Evolutionary conservation across 2,797 vertebrate species (phyloP), one percentile per base, ranked within the genome.

Genomic region (Channallabes apus): DNA sequence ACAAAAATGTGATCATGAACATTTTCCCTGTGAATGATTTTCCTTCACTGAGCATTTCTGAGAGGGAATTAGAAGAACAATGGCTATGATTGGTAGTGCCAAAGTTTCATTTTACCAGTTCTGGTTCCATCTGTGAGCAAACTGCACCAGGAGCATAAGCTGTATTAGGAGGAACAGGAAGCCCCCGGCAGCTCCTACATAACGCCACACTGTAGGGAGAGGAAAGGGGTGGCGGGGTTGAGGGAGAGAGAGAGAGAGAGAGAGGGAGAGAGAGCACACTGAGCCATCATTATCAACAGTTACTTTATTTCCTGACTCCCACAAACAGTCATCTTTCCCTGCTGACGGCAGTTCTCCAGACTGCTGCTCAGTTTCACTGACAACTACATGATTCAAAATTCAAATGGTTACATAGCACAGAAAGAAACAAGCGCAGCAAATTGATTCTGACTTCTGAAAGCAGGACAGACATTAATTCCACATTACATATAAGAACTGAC

Each of bases 111-210:
- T 96, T 90, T 94, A 99, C 98, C 98, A 99, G 93, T 99, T 99
- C 93, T 97, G 98, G 94, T 99, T 99, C 98, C 98, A 99, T 88
- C 97, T 96, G 92, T 99, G 98, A 14, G 98, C 97, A 35, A 99
- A 99, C 91, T 99, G 96, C 92, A 99, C 96, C 84, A 99, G 93
- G 82, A 99, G 91, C 92, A 96, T 94, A 82, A 99, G 97, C 90
- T 99, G 98, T 93, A 99, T 98, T 77, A 95, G 86, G 80, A 99
- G 95, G 90, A 98, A 99, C 32, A 97, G 0, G 89, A 94, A 95
- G 0, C 96, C 97, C n/a, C 97, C 97, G 0, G 0, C 0, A 0
- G 96, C 96, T 82, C 97, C 98, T 3, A 99, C 93, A 0, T 96
- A 97, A 86, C 97, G 97, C 97, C 97, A 99, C 80, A 96, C 98